phyloP scores from a whole-genome alignment of 1,140 invertebrate species.

The Chelonus insularis region DNA sequence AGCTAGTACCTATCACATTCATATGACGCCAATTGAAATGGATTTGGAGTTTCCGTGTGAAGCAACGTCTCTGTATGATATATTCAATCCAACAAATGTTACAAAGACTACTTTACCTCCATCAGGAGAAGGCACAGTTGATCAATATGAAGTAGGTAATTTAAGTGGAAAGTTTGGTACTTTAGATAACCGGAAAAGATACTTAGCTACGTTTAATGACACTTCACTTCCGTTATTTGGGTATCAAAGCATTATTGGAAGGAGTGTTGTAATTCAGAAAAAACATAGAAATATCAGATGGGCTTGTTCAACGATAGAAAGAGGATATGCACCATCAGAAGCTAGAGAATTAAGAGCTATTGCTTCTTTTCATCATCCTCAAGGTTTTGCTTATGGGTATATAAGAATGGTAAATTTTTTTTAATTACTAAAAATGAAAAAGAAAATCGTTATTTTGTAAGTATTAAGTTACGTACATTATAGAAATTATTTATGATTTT shows the following conservation, averaged over 20 bases:
- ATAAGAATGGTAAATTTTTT: conserved; percentile 72
- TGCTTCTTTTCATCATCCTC: conserved; percentile 89
- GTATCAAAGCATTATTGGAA: conserved; percentile 77
- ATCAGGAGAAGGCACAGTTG: conserved; percentile 75
- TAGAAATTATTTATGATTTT: conserved; percentile 29
- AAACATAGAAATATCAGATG: conserved; percentile 69
- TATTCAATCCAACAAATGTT: conserved; percentile 82
- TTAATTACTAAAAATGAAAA: not conserved
- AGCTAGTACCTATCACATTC: conserved; percentile 76
- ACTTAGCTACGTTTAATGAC: conserved; percentile 73
- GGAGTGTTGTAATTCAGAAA: conserved; percentile 86
- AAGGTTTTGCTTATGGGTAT: conserved; percentile 84
- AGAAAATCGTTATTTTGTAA: not conserved
- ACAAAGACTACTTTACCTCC: too few relatives aligned
- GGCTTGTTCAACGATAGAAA: conserved; percentile 82
- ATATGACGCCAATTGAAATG: conserved; percentile 77
- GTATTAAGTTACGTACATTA: not conserved
- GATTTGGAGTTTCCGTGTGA: conserved; percentile 89
- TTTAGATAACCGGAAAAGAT: conserved; percentile 65
- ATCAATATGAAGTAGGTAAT: conserved; percentile 89
- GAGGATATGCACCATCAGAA: conserved; percentile 83
- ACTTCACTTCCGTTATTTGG: conserved; percentile 85
- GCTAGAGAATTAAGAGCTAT: conserved; percentile 83
- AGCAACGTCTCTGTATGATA: conserved; percentile 74
- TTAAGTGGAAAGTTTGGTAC: conserved; percentile 87